Base-by-base conservation (phyloP, 2,113 vertebrate genomes). In the Misgurnus anguillicaudatus region DNA sequence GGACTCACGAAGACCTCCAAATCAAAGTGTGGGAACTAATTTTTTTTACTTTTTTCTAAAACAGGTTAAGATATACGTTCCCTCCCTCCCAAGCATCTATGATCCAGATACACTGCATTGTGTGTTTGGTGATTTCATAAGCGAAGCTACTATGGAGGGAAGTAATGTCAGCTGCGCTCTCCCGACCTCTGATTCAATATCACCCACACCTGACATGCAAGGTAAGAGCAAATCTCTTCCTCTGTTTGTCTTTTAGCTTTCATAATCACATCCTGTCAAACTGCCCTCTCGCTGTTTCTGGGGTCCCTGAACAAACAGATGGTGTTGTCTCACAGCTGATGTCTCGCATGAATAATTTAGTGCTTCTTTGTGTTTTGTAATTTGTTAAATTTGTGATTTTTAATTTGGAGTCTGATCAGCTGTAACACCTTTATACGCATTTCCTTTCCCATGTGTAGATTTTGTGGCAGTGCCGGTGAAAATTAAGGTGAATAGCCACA, bases 381-480 rank as follows among this genome's bases (percentile, higher is more conserved):
- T 75, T 75, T 60, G 57, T 9, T 62, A 75, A 8, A 16, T 17
- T n/a, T 36, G 39, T n/a, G 13, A 36, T 45, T 75, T 47, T 75
- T 75, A 74, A 74, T 74, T 74, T 47, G 72, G 38, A 71, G 17
- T 9, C 39, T 42, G 53, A 60, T 58, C 55, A 24, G n/a, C 41
- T 73, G 10, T 42, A 58, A 68, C 17, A 11, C 24, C 24, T 31
- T 31, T 31, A 31, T 31, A 31, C n/a, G n/a, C n/a, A 74, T 13
- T 77, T 2, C 70, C 38, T 65, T 80, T 51, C 75, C n/a, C 73
- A 6, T 77, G 8, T 83, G 19, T 74, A 99, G 97, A 98, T 87
- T 95, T 89, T 21, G 95, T 97, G 84, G 92, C 92, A 0, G 92
- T 98, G 81, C 85, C 85, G 6, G 87, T 98, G 60, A 87, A 79